Conservation (phyloP, 2,888 invertebrate genomes). For the Drosophila mimetica region DNA sequence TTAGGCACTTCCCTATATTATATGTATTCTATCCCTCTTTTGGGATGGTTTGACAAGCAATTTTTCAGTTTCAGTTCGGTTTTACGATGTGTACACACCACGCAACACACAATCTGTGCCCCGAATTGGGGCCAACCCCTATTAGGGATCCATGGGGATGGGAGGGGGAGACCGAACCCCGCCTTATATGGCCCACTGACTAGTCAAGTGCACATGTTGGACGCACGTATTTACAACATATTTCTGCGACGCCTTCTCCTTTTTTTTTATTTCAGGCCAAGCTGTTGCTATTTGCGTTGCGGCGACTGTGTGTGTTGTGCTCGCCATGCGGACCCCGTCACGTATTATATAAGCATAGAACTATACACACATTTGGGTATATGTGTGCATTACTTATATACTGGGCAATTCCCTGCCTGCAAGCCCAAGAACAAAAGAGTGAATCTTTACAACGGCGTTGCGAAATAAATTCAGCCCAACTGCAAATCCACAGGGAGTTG, state of each 20-base stretch:
- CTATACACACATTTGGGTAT: constrained; percentile 12
- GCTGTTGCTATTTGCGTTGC: constrained; percentile 45
- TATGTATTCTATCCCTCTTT: constrained; percentile 3
- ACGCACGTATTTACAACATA: constrained; percentile 55
- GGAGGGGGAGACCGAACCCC: neutral
- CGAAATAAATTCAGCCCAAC: constrained; percentile 27
- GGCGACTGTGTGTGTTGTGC: constrained; percentile 38
- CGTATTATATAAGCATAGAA: constrained; percentile 52
- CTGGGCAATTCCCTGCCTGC: neutral
- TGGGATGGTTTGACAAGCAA: constrained; percentile 25
- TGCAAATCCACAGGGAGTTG: constrained; percentile 29
- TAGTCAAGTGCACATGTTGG: constrained; percentile 34
- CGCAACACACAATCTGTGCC: constrained; percentile 37
- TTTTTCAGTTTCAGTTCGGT: constrained; percentile 32
- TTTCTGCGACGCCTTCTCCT: constrained; percentile 37
- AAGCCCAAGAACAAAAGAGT: constrained; percentile 17
- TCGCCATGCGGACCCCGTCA: constrained; percentile 53
- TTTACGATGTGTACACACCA: constrained; percentile 41
- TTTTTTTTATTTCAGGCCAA: constrained; percentile 39
- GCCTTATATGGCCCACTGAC: constrained; percentile 28
- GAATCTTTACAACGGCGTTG: constrained; percentile 37
- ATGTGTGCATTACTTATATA: too few relatives aligned
- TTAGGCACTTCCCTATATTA: neutral
- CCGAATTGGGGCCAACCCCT: constrained; percentile 33
- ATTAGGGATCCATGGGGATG: constrained; percentile 21